Evolutionary conservation across 2,888 invertebrate genomes (phyloP), one percentile per base, ranked within the genome.

Genomic region (Vanessa cardui): DNA sequence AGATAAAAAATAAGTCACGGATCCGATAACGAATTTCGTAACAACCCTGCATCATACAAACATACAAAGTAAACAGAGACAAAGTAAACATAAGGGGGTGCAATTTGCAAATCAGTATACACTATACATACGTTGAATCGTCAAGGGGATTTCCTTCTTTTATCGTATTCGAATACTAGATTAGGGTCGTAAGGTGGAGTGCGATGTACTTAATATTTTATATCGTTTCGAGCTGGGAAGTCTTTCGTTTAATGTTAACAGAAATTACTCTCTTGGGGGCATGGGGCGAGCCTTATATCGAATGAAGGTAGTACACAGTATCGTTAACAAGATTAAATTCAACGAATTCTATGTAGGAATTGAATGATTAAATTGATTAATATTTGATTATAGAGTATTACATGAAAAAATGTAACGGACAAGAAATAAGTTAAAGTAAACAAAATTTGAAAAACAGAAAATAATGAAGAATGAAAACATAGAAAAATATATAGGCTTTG

Each of bases 151-250:
- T 65, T 63, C 62, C 65, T 69, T 64, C 65, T 70, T 69, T 68
- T 70, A 73, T 66, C 66, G 68, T 61, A 72, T 71, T 68, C 64
- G 68, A 64, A 63, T 74, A 73, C 69, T 69, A 72, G 64, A 66
- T 70, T 66, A 67, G 74, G 68, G 69, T 72, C 69, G 67, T 60
- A 64, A 61, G 54, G 50, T 46, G 54, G 47, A 66, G 66, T 33
- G 44, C 59, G 44, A 64, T 60, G 49, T 67, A 66, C 68, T 72
- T 72, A 72, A 72, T 73, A 73, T 72, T 73, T 72, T 71, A 73
- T 73, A 68, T 68, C 56, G 52, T 59, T 64, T 56, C n/a, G 46
- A 59, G 58, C 46, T 58, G 70, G 62, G 62, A 58, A 67, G 61
- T 59, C 50, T 71, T 69, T 47, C 69, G 69, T 69, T 68, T 63